Base-by-base conservation (phyloP, 2,113 vertebrate species). In the Phrynosoma platyrhinos region DNA sequence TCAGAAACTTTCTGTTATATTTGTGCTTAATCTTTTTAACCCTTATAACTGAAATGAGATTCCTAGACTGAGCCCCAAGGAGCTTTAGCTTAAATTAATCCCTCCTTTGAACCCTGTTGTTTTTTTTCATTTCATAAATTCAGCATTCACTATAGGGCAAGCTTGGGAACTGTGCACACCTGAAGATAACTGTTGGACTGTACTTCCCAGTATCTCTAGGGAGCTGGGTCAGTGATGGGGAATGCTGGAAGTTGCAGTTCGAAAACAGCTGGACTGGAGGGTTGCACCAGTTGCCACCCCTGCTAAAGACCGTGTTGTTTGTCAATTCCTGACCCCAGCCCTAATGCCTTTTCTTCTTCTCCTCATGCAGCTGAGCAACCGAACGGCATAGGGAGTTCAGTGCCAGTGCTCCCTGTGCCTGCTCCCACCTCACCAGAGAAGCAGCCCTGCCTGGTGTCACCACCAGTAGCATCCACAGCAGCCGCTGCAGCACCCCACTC, bases 331-430 rank as follows among this genome's bases (percentile, higher is more conserved):
- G 58, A 27, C 30, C 52, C 42, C 23, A 55, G 12, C n/a, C 18
- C 58, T n/a, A 20, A 52, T 40, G 30, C 58, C 30, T 82, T 16
- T 21, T 82, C 40, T 69, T 53, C 55, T 42, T n/a, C 55, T 62
- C 72, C 30, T 82, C 79, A 2, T 52, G 16, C 78, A 89, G 88
- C 78, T 14, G 88, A 89, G 78, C 88, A 69, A 27, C 79, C 77
- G 62, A 89, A 86, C 5, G 84, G 89, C 40, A n/a, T 87, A 4
- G 77, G 62, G 14, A 72, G 18, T 8, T 77, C 79, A 1, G 36
- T 25, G 20, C 27, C 62, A 0, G 78, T 36, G 10, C 20, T 78
- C 18, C 78, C 86, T 0, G 27, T 68, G 42, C 86, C 71, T 18
- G 47, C 47, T 69, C 80, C 81, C 3, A 18, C 81, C 32, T 87